These are phyloP conservation scores for Bellardia bayeri DNA, from an alignment of 2,888 invertebrate species.

Conservation along the genomic window DNA sequence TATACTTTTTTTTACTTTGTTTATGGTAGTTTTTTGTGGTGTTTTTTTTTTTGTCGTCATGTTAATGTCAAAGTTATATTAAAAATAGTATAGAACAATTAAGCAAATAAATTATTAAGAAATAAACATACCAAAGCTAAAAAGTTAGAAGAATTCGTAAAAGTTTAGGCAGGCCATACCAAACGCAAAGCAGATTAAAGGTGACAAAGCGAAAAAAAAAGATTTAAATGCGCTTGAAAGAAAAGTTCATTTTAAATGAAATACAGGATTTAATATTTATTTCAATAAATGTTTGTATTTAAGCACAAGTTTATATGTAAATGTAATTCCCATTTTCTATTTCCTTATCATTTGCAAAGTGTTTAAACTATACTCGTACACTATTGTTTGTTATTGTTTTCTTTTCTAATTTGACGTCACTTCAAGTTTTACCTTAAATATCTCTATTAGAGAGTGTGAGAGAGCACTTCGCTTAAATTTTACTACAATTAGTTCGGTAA, in stretches of 20 bases:
- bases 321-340: neutral
- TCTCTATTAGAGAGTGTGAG: neutral
- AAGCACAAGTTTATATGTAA: neutral
- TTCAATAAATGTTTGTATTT: too few species aligned
- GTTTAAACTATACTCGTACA: neutral
- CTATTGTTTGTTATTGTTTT: neutral
- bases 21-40: conserved; percentile 3
- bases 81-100: conserved; percentile 29
- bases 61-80: conserved; percentile 79
- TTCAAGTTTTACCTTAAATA: neutral
- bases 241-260: too few species aligned
- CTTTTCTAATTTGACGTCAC: conserved; percentile 17
- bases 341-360: neutral
- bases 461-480: neutral
- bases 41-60: conserved; percentile 75
- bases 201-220: too few species aligned
- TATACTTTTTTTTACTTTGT: neutral
- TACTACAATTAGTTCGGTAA: conserved; percentile 2
- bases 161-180: too few species aligned
- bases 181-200: too few species aligned
- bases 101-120: neutral
- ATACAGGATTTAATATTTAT: too few species aligned
- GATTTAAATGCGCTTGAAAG: too few species aligned
- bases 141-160: neutral
- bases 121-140: neutral